Conservation (phyloP, 2,113 vertebrate genomes). For the Poecile atricapillus region DNA sequence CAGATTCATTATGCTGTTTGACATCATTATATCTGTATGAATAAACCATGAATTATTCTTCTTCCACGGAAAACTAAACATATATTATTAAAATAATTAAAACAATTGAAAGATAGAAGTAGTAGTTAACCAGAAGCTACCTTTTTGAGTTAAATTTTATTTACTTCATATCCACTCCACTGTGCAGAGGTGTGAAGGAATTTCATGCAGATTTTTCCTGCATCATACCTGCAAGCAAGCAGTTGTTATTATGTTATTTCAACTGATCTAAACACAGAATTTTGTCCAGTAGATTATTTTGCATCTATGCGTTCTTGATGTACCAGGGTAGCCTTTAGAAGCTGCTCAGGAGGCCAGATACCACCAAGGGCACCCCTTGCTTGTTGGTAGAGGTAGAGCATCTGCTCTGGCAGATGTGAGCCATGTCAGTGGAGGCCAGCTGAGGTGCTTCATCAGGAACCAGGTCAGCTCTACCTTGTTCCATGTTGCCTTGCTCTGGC, state of each 20-base stretch:
- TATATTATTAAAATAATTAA: background rate
- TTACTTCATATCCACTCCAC: background rate
- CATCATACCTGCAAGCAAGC: background rate
- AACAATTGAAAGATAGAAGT: background rate
- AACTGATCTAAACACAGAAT: background rate
- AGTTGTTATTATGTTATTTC: background rate
- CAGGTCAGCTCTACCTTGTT: background rate
- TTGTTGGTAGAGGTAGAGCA: background rate
- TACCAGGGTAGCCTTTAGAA: background rate
- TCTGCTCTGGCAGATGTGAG: background rate
- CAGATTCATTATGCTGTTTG: background rate
- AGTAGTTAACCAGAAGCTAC: background rate
- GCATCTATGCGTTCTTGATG: background rate
- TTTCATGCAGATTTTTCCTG: background rate
- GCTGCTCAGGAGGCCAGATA: background rate
- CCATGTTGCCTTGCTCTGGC: background rate
- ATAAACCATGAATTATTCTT: background rate
- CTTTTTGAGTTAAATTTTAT: background rate
- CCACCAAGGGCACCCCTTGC: background rate
- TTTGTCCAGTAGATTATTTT: background rate
- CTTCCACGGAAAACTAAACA: background rate
- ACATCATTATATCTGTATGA: background rate
- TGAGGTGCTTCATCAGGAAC: background rate
- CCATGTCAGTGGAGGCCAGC: accelerated
- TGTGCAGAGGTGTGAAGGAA: background rate